Percentiles rank a stretch among this genome's conserved stretches.
Evolutionary conservation across 2,797 vertebrate species (phyloP).

Genomic region (Oreochromis grahami): DNA sequence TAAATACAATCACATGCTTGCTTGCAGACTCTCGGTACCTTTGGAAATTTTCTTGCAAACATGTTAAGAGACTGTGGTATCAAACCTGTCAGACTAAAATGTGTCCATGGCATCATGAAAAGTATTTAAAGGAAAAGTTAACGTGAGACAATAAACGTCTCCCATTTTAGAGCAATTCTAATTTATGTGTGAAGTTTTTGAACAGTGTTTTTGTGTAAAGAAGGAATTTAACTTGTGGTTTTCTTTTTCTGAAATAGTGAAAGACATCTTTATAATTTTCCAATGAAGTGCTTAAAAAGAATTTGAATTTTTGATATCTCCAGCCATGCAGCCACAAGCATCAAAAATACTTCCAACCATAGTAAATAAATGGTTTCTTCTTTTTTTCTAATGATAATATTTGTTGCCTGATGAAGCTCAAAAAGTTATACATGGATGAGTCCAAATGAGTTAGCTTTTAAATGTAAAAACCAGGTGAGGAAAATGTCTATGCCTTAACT

Average conservation of each 20-base stretch:
- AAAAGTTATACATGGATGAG: neutral
- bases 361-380: neutral
- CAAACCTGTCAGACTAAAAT: neutral
- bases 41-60: neutral
- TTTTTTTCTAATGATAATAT: neutral
- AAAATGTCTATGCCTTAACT: conserved; percentile 2
- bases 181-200: neutral
- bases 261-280: neutral
- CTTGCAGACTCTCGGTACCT: neutral
- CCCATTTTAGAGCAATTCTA: neutral
- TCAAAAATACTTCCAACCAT: neutral
- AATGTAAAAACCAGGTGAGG: neutral
- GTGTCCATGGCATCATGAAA: neutral
- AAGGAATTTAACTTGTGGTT: neutral
- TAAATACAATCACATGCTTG: neutral
- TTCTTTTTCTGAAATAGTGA: neutral
- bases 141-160: neutral
- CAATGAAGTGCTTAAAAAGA: neutral
- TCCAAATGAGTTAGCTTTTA: neutral
- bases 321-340: neutral
- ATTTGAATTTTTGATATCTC: neutral
- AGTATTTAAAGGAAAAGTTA: neutral
- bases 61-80: neutral
- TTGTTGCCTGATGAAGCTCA: neutral
- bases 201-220: neutral